These are phyloP conservation scores for Helicoverpa assulta DNA, from an alignment of 2,888 invertebrate genomes.

Conservation along the genomic window DNA sequence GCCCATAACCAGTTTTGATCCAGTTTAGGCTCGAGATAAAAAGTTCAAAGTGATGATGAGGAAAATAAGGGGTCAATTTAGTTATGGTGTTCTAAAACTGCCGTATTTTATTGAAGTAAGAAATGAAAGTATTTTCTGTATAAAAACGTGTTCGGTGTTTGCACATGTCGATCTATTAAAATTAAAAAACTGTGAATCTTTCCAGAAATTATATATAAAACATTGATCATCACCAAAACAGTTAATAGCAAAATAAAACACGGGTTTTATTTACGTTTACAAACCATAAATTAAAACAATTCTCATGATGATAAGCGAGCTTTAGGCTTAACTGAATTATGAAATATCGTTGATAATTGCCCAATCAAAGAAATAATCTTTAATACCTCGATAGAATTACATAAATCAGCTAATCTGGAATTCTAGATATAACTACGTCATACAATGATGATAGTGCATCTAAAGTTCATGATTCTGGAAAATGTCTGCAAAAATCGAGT, in stretches of 20 bases:
- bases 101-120: neutral
- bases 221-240: constrained; percentile 9
- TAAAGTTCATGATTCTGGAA: too few species aligned
- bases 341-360: constrained; percentile 29
- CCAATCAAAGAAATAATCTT: constrained; percentile 12
- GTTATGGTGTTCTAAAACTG: neutral
- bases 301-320: neutral
- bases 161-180: constrained; percentile 12
- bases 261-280: neutral
- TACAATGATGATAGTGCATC: too few species aligned
- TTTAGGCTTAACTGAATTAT: constrained; percentile 3
- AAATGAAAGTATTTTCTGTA: constrained; percentile 1
- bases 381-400: constrained; percentile 14
- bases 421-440: too few species aligned
- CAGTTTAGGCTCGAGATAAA: neutral
- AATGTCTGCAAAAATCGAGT: too few species aligned
- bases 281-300: neutral
- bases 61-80: neutral
- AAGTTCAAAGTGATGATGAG: neutral
- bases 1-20: neutral
- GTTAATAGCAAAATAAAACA: constrained; percentile 3
- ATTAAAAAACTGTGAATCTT: constrained; percentile 14
- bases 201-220: constrained; percentile 25
- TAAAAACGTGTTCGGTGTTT: neutral
- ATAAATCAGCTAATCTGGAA: neutral